These are phyloP conservation scores for Parus major DNA, from an alignment of 2,113 vertebrate genomes.

Conservation along the genomic window DNA sequence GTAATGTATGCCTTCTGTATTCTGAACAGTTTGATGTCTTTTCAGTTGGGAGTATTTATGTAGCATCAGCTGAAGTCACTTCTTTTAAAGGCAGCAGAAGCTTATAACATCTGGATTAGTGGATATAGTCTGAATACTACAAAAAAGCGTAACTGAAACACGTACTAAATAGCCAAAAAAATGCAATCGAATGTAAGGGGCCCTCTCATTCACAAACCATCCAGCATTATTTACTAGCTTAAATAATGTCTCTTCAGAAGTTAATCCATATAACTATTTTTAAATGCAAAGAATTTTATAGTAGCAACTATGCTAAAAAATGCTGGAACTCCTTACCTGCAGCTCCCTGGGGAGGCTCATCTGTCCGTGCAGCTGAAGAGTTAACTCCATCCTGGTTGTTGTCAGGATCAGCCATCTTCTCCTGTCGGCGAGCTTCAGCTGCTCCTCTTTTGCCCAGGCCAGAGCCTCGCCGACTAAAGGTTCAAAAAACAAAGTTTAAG, in stretches of 20 bases:
- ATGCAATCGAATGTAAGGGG: neutral
- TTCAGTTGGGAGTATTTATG: neutral
- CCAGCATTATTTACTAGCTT: neutral
- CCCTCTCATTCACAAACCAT: neutral
- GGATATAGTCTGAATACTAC: neutral
- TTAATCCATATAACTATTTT: neutral
- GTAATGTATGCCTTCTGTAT: neutral
- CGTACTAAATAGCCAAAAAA: neutral
- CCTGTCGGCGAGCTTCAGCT: constrained; percentile 98
- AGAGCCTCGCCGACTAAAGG: constrained; percentile 97
- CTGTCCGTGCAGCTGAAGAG: constrained; percentile 91
- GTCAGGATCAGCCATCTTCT: constrained; percentile 99
- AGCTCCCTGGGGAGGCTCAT: constrained; percentile 96
- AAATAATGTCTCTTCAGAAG: neutral
- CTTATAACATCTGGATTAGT: neutral
- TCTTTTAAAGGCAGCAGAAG: neutral
- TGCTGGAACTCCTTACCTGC: constrained; percentile 78
- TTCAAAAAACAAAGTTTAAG: neutral
- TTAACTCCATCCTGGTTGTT: constrained; percentile 98
- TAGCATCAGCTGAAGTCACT: neutral
- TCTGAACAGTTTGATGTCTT: neutral
- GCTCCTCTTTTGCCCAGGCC: constrained; percentile 99
- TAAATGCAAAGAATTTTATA: neutral
- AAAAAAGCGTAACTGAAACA: neutral
- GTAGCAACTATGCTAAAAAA: neutral